Base-by-base conservation (phyloP, 2,797 vertebrate genomes). In the Liparis tanakae region DNA sequence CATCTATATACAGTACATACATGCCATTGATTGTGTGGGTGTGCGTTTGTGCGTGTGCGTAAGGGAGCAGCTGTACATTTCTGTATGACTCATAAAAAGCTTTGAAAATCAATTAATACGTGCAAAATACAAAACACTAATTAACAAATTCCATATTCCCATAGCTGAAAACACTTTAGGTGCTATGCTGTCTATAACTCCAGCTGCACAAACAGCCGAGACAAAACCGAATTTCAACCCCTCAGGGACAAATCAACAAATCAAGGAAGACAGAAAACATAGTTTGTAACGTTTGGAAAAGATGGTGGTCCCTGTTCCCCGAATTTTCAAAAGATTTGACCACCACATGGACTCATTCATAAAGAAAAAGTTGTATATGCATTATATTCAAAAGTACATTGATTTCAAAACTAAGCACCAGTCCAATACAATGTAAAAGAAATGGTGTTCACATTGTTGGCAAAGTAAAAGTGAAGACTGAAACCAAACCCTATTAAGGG, bases 391-490 rank as follows among this genome's bases (percentile, higher is more conserved):
- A 76, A 77, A 76, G 68, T 22, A 14, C 56, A 79, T 79, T 43
- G 22, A 82, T 76, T 83, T 84, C 25, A 50, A 76, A 85, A 67
- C 22, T 18, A 63, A 77, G 53, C 37, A 17, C 33, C 6, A 14
- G 22, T 63, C 43, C 69, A 41, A 39, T 43, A 76, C 61, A 77
- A 75, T 75, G 41, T 56, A 67, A 20, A 73, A 30, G 75, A 79
- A 86, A 39, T 41, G 73, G 39, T 74, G 57, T 25, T 72, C 79
- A 81, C 50, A 62, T 34, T 78, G 53, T 70, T 78, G 74, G 77
- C 56, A 64, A 86, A 81, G 79, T 82, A 83, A 79, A 88, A 82
- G 56, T 54, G 71, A 72, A 57, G 76, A 82, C 70, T 77, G 78
- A 67, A 56, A 76, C 76, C 66, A 48, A 87, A 67, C 85, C 72